phyloP scores from a whole-genome alignment of 2,888 invertebrate species.

The Elysia crispata region DNA sequence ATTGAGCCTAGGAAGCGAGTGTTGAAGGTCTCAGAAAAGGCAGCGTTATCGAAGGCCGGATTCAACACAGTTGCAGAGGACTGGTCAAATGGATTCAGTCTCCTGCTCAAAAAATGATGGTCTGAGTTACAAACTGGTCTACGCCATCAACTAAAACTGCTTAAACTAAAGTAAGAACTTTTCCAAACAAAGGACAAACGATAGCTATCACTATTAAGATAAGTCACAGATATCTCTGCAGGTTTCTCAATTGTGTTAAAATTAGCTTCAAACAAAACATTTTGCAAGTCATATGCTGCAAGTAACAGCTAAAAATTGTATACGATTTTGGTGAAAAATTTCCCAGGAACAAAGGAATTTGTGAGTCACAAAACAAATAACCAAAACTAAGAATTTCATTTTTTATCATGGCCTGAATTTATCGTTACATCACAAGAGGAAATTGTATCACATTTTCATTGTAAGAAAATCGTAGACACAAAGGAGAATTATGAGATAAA shows the following conservation, averaged over 20 bases:
- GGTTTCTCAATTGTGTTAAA: too few species aligned
- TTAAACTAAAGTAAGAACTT: too few species aligned
- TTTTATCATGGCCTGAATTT: too few species aligned
- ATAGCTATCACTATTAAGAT: background rate
- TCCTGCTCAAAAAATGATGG: constrained; percentile 56
- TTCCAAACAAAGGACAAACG: background rate
- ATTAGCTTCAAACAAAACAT: too few species aligned
- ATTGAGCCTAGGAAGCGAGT: constrained; percentile 79
- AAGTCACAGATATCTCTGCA: background rate
- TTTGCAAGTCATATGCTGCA: too few species aligned
- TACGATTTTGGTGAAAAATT: too few species aligned
- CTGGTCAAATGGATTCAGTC: constrained; percentile 77
- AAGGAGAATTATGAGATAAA: background rate
- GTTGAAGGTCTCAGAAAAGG: constrained; percentile 74
- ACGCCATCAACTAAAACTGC: too few species aligned
- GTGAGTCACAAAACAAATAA: background rate
- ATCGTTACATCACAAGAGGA: too few species aligned
- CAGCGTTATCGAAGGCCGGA: constrained; percentile 66
- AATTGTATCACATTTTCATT: too few species aligned
- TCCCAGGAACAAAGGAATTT: background rate
- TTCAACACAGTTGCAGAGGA: constrained; percentile 68
- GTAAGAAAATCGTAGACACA: too few species aligned
- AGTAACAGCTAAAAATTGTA: too few species aligned
- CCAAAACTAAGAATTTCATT: background rate
- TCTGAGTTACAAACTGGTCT: too few species aligned